These are phyloP conservation scores for Anthopleura sola DNA, from an alignment of 64 coral and sea anemone species.

Conservation along the genomic window DNA sequence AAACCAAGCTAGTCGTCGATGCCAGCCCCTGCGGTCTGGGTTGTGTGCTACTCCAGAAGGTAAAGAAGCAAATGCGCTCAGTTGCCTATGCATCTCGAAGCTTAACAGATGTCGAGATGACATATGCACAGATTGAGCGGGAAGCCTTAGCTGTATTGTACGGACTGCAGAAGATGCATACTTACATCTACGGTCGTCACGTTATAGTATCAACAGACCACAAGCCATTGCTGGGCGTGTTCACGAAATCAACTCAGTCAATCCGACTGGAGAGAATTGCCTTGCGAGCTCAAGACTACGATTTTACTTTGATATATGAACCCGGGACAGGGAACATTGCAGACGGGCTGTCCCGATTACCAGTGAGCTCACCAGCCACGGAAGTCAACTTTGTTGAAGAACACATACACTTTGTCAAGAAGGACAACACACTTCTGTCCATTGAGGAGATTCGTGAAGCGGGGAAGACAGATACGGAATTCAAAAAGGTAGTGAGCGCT, in stretches of 20 bases:
- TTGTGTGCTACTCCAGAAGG: conserved; percentile 38
- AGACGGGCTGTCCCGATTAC: conserved; percentile 37
- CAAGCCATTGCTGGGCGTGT: conserved; percentile 22
- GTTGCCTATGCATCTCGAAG: conserved; percentile 45
- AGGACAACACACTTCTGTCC: conserved; percentile 21
- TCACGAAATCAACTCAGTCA: conserved; percentile 17
- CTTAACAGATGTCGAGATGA: conserved; percentile 32
- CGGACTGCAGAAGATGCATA: conserved; percentile 42
- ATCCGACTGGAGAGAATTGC: conserved; percentile 23
- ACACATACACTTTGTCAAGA: conserved; percentile 47
- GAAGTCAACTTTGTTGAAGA: conserved; percentile 47
- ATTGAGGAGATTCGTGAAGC: conserved; percentile 44
- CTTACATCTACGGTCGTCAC: conserved; percentile 39
- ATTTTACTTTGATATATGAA: conserved; percentile 43
- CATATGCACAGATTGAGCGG: conserved; percentile 33
- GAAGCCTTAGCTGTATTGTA: conserved; percentile 33
- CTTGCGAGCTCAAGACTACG: conserved; percentile 33
- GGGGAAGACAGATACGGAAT: conserved; percentile 29
- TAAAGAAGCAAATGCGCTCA: conserved; percentile 13
- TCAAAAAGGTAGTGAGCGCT: conserved; percentile 25
- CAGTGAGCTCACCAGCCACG: not conserved
- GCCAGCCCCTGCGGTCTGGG: conserved; percentile 45
- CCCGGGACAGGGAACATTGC: conserved; percentile 49
- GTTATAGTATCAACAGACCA: conserved; percentile 16
- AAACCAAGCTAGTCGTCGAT: conserved; percentile 60